Evolutionary conservation across 37 sponge, comb jelly and placozoan species (phyloP), one percentile per base, ranked within the genome.

Genomic region (Diacarnus erythraeanus): DNA sequence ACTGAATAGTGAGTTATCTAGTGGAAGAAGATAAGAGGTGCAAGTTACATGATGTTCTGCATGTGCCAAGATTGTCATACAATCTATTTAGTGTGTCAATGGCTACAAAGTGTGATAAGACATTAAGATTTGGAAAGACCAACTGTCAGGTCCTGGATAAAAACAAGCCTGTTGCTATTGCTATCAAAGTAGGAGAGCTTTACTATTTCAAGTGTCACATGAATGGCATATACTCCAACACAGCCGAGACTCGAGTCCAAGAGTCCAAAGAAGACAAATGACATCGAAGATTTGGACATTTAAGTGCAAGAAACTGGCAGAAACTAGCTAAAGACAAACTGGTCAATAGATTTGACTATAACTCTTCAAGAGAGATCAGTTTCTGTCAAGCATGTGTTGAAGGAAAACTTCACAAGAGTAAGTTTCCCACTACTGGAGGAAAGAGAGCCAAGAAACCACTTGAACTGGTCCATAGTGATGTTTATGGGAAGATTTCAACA

Each of bases 11-110:
- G 51, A 15, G 51, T 47, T 47, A 15, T 15, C 51, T 12, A 47
- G 12, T 15, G 51, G 51, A 12, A 47, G 12, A 12, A 6, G 12
- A 6, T 47, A 47, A 47, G 51, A 47, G 51, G 12, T 47, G 51
- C 12, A 47, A 47, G 6, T 12, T 47, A 47, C 51, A 47, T 15
- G 12, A 47, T 60, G 61, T 60, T 6, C 22, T 60, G 23, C 22
- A n/a, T 5, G 61, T 60, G 9, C 61, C 61, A 17, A 25, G 22
- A 20, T 17, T 60, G 4, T 60, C 61, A 12, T 87, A 81, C 44
- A 81, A 81, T 66, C 64, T 88, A 29, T 25, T 88, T 20, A 77
- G 77, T 59, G 78, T 88, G 34, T 36, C 83, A 26, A 82, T 77
- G 36, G 72, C 72, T 21, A 41, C 81, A 37, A 38, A 86, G 40